Evolutionary conservation across 30 jellyfish, hydroid and myxozoan genomes (phyloP).

Genomic region (Morbakka virulenta): DNA sequence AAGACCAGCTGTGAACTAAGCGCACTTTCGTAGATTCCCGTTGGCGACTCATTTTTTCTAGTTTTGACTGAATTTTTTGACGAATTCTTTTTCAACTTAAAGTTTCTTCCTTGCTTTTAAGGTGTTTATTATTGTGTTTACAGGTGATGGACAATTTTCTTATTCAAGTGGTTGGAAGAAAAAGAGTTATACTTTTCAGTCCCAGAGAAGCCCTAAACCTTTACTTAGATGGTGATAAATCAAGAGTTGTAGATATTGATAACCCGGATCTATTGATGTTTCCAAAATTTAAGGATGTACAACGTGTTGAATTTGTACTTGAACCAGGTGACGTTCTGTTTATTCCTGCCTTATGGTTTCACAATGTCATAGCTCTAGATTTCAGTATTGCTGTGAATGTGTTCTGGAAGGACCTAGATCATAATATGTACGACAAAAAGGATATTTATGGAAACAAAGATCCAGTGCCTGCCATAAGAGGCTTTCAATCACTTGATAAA

Average conservation of each 20-base stretch:
- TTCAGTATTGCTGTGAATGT: slow-evolving; percentile 71
- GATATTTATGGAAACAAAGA: slow-evolving; percentile 92
- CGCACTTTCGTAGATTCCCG: too few species aligned
- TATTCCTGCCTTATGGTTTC: slow-evolving; percentile 97
- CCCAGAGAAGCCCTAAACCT: slow-evolving; percentile 76
- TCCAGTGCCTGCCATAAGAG: slow-evolving; percentile 68
- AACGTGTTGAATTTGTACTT: slow-evolving; percentile 47
- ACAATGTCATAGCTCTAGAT: slow-evolving; percentile 70
- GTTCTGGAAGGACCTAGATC: slow-evolving; percentile 68
- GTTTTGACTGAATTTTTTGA: too few species aligned
- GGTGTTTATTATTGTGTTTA: too few species aligned
- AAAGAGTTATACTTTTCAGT: slow-evolving; percentile 67
- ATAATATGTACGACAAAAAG: slow-evolving; percentile 48
- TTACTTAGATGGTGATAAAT: slow-evolving; percentile 83
- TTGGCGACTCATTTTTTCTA: too few species aligned
- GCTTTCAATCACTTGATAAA: slow-evolving; percentile 68
- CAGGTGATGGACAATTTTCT: slow-evolving; percentile 90
- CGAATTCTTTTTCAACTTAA: too few species aligned
- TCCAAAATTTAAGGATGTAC: slow-evolving; percentile 65
- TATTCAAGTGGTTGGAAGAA: slow-evolving; percentile 70
- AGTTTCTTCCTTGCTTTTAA: too few species aligned
- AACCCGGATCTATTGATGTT: slow-evolving; percentile 49
- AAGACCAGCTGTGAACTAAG: too few species aligned
- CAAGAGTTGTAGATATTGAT: slow-evolving; percentile 81
- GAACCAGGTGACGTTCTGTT: slow-evolving; percentile 83